Base-by-base conservation (phyloP, 2,113 vertebrate species). In the Ammodytes dubius region DNA sequence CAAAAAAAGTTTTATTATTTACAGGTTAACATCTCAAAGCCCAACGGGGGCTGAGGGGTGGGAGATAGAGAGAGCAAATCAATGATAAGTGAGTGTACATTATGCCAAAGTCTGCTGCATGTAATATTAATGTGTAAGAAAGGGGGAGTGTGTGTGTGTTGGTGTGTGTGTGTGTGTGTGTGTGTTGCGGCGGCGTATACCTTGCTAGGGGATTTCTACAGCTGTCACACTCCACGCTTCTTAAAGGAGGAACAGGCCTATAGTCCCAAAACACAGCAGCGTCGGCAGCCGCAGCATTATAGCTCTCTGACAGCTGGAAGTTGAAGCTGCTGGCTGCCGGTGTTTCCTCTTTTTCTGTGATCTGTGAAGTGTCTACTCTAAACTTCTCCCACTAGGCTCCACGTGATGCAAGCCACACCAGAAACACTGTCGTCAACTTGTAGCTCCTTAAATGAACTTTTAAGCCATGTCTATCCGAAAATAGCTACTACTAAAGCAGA, bases 61-160 rank as follows among this genome's bases (percentile, higher is more conserved):
- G 15, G 53, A 67, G 63, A 71, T 8, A 58, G 68, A 53, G 72
- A 46, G 81, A 85, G 81, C 72, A 86, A 90, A 90, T 86, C 92
- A 86, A 87, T 90, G 91, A 90, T 89, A 91, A 89, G 90, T 86
- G 81, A 91, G 88, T 89, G 88, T 81, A 75, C 79, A 80, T 88
- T 92, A 88, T 88, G 85, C 87, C 85, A 82, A 74, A 86, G 86
- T 85, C 77, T 90, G 90, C 85, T 57, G 65, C 88, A 89, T 93
- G 92, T 90, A 94, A 91, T 93, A 94, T 94, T 95, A 90, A 94
- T 92, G 80, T 72, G 78, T 63, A 76, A 61, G 81, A 70, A 27
- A 27, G 27, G 59, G 71, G 85, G 75, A 76, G 77, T 53, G 50
- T 10, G 49, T 27, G 82, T 69, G 74, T 70, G 68, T 5, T 53